phyloP scores from a whole-genome alignment of 2,888 invertebrate genomes.

The Thecocarcelia acutangulata region DNA sequence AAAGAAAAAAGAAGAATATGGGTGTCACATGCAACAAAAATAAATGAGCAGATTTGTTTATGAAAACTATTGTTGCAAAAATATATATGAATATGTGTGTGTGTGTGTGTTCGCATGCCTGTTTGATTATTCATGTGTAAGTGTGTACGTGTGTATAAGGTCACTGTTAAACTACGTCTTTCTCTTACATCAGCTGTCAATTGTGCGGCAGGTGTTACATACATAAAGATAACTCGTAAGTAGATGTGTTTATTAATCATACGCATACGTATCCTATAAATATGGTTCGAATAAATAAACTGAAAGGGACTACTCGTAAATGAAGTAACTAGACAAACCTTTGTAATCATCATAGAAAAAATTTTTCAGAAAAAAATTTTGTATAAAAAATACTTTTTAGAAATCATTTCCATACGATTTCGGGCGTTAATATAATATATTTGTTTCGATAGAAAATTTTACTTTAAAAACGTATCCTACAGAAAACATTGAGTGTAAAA shows the following conservation, averaged over 20 bases:
- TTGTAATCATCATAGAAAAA: too few species aligned
- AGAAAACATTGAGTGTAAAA: too few species aligned
- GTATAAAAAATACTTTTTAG: too few species aligned
- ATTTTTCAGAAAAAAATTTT: too few species aligned
- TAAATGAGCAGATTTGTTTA: not conserved
- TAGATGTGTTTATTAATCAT: not conserved
- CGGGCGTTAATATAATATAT: too few species aligned
- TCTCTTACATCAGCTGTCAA: conserved; percentile 41
- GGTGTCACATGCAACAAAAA: conserved; percentile 26
- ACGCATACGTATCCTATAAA: not conserved
- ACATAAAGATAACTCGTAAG: too few species aligned
- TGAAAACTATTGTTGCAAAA: not conserved
- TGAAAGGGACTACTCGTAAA: too few species aligned
- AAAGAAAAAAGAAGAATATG: conserved; percentile 8
- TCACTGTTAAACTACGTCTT: conserved; percentile 50
- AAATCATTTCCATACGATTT: too few species aligned
- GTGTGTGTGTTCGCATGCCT: not conserved
- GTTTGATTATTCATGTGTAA: not conserved
- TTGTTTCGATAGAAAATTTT: too few species aligned
- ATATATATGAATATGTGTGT: not conserved
- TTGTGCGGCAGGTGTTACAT: not conserved
- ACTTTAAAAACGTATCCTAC: too few species aligned
- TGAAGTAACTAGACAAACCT: too few species aligned
- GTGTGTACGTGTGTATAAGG: conserved; percentile 34
- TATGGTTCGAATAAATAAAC: too few species aligned